Conservation (phyloP, 2,888 invertebrate species). For the Lasioglossum leucozonium region DNA sequence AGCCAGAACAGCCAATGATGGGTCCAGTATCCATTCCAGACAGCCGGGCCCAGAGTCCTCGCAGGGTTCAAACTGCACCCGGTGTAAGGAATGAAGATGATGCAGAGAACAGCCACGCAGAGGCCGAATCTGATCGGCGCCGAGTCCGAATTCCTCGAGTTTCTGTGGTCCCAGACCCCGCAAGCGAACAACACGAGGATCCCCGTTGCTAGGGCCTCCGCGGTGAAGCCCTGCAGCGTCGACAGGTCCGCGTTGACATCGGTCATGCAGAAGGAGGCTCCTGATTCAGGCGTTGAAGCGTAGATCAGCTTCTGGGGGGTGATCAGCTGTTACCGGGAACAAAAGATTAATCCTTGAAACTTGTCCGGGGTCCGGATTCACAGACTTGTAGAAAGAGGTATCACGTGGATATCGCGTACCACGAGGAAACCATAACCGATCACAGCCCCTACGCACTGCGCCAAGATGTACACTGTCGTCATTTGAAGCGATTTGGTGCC, state of each 20-base stretch:
- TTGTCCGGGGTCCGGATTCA: no score
- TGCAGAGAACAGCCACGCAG: slow-evolving; percentile 88
- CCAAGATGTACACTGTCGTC: slow-evolving; percentile 87
- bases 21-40: slow-evolving; percentile 88
- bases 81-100: slow-evolving; percentile 89
- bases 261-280: slow-evolving; percentile 72
- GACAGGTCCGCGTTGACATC: slow-evolving; percentile 63
- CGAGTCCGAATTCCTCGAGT: slow-evolving; percentile 88
- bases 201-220: slow-evolving; percentile 88
- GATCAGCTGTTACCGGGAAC: slow-evolving; percentile 73
- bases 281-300: not conserved
- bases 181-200: slow-evolving; percentile 88
- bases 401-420: no score
- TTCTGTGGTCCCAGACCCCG: slow-evolving; percentile 90
- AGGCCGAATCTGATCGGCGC: slow-evolving; percentile 88
- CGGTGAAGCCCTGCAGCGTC: slow-evolving; percentile 86
- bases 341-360: not conserved
- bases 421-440: slow-evolving; percentile 90
- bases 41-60: slow-evolving; percentile 89
- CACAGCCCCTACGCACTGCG: slow-evolving; percentile 88
- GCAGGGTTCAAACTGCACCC: slow-evolving; percentile 91
- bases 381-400: not conserved
- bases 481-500: slow-evolving; percentile 86
- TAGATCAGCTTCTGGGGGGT: slow-evolving; percentile 75
- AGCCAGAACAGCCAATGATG: slow-evolving; percentile 91